Base-by-base conservation (phyloP, 2,888 invertebrate genomes). In the Tridacna gigas region DNA sequence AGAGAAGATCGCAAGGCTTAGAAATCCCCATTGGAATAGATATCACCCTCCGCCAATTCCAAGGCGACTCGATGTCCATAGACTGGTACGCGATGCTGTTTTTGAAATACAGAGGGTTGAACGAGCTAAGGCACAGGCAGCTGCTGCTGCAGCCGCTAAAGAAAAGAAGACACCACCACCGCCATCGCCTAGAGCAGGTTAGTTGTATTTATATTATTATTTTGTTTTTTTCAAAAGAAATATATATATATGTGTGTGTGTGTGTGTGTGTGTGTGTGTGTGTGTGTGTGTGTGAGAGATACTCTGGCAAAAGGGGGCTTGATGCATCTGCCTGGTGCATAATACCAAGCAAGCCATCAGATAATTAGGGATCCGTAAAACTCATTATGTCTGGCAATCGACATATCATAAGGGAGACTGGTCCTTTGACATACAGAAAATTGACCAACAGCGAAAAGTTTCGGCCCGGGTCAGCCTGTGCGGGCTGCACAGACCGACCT, bases 1-100 rank as follows among this genome's bases (percentile, higher is more conserved):
- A 76, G 82, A 80, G 15, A 84, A 84, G 74, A 74, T 86, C 5
- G 84, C 82, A 2, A n/a, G 73, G 9, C 56, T 86, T 5, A 61
- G 86, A 18, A 78, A 69, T 25, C 83, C 86, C 1, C 69, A 65
- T 61, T 83, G 86, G 83, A 83, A n/a, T 5, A 47, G 76, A 47
- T 66, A 15, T 0, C 22, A 28, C 1, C 75, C 82, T 2, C 80
- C 80, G 13, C 82, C 78, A 12, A 26, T 86, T 0, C 84, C 86
- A 20, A 51, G 60, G 61, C 45, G 48, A 5, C 78, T 86, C 26
- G 77, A 76, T 18, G 77, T 83, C 20, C 48, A 82, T 45, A 37
- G 79, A 0, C 67, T 82, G 22, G 80, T 86, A 20, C 11, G 76
- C 0, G 47, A 78, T 7, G 86, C 84, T 7, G 74, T 22, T 25